These are phyloP conservation scores for Chelon auratus DNA, from an alignment of 2,797 vertebrate species.

Conservation along the genomic window DNA sequence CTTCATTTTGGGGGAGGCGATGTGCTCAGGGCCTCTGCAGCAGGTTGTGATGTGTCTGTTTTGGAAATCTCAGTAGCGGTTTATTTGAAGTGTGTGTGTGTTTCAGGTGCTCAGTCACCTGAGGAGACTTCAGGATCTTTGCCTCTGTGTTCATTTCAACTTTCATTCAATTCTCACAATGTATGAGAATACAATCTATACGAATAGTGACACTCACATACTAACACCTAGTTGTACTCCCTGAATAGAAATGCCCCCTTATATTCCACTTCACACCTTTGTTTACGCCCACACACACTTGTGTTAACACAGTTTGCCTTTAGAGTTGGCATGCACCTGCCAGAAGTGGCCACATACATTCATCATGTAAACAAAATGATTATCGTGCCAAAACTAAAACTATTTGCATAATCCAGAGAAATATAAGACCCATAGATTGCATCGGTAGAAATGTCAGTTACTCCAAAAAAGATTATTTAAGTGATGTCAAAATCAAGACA, in stretches of 20 bases:
- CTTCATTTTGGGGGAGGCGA: constrained; percentile 54
- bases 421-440: neutral
- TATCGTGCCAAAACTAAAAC: neutral
- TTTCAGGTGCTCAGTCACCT: neutral
- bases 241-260: neutral
- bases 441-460: neutral
- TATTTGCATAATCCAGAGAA: neutral
- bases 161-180: neutral
- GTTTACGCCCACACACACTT: neutral
- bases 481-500: too few relatives aligned
- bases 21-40: constrained; percentile 14
- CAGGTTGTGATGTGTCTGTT: constrained; percentile 38
- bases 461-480: too few relatives aligned
- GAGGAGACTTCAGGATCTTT: neutral
- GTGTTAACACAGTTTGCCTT: neutral
- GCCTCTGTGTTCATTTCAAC: neutral
- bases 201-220: neutral
- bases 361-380: neutral
- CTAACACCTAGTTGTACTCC: neutral
- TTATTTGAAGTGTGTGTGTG: neutral
- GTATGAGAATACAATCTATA: neutral
- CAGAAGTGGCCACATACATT: neutral
- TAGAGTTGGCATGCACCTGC: neutral
- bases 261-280: neutral
- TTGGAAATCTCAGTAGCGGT: constrained; percentile 18